Evolutionary conservation across 1,140 invertebrate genomes (phyloP), one percentile per base, ranked within the genome.

Genomic region (Drosophila rufa): DNA sequence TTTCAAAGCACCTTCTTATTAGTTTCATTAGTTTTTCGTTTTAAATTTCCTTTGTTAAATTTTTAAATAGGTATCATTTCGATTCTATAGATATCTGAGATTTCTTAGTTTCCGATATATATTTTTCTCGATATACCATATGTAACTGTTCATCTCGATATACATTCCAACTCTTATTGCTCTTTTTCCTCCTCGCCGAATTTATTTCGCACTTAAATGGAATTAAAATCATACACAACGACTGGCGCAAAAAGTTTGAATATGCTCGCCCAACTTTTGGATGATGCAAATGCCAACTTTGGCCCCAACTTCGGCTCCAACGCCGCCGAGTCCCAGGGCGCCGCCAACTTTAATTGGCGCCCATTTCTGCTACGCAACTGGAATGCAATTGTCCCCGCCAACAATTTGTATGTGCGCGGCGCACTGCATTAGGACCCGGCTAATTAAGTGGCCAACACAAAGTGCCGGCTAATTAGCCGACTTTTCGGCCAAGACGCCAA

Each of bases 321-420:
- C 30, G 19, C 30, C 61, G 40, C 67, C 61, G 64, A 71, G 56
- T 73, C 30, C 43, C 67, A 79, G 53, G 67, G 84, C 58, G 77
- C 74, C 74, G 67, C 79, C 78, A 90, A 91, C 82, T 90, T 90
- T 90, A 90, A 91, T 91, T 91, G 89, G 89, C 89, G 89, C 57
- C 89, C 89, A 78, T 91, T 91, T 75, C 59, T 91, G 84, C 71
- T 91, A 46, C 89, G 89, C 70, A 89, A 91, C 89, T 91, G 89
- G 89, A 91, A 91, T 89, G 84, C 84, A 84, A 82, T 91, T 85
- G 89, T 85, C 50, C 89, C 89, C 38, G 81, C 81, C 70, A 91
- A 75, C 79, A 91, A 91, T 85, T 69, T 91, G 70, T 91, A 91
- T 74, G 79, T 85, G 76, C 81, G 89, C 60, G 83, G 89, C 14